phyloP scores from a whole-genome alignment of 2,888 invertebrate species.

The Habrosyne pyritoides region DNA sequence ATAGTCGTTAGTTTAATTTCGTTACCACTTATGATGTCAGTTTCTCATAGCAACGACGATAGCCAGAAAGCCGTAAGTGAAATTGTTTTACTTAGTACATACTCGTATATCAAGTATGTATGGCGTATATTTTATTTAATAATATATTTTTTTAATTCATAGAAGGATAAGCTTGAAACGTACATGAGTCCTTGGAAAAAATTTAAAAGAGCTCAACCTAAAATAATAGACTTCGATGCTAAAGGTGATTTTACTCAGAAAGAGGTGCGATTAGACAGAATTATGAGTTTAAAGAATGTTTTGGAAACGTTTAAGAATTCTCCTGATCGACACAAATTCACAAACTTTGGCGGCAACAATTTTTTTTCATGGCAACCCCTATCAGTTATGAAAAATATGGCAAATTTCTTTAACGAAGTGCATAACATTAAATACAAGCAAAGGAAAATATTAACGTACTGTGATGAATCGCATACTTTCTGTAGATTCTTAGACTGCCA shows the following conservation, averaged over 20 bases:
- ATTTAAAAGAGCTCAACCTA: constrained; percentile 31
- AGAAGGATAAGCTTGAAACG: constrained; percentile 37
- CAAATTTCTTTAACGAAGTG: constrained; percentile 16
- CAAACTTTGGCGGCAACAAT: background rate
- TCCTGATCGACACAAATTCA: background rate
- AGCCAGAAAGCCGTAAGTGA: background rate
- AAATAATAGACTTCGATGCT: constrained; percentile 50
- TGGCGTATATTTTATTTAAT: background rate
- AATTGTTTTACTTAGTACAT: background rate
- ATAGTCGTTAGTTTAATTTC: background rate
- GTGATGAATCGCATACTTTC: constrained; percentile 36
- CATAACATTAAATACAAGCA: constrained; percentile 11
- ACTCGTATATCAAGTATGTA: background rate
- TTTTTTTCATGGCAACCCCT: background rate
- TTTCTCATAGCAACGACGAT: background rate
- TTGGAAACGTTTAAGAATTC: background rate
- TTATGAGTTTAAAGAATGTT: constrained; percentile 31
- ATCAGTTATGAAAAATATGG: background rate
- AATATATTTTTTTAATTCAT: constrained; percentile 10
- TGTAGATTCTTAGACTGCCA: constrained; percentile 65
- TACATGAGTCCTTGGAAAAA: constrained; percentile 59
- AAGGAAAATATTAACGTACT: constrained; percentile 55
- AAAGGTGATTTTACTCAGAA: constrained; percentile 42
- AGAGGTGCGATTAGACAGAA: constrained; percentile 19
- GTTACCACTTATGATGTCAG: background rate